phyloP scores from a whole-genome alignment of 2,797 vertebrate species.

The Lophius americanus region DNA sequence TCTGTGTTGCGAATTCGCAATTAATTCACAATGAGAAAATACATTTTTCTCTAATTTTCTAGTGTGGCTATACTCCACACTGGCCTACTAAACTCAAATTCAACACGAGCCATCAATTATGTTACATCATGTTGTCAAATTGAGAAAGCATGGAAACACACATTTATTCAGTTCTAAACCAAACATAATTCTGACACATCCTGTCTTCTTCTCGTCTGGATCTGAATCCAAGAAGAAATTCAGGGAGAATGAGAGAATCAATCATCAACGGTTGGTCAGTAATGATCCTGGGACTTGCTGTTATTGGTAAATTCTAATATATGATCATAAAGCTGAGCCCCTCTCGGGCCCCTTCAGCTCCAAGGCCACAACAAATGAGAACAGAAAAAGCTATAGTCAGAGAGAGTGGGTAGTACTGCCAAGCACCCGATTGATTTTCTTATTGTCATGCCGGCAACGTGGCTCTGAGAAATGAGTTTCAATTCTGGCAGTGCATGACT shows the following conservation, averaged over 20 bases:
- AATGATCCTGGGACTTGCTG: constrained; percentile 79
- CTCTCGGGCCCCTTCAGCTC: constrained; percentile 76
- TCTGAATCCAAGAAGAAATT: constrained; percentile 68
- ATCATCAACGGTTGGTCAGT: constrained; percentile 79
- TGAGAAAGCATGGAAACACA: constrained; percentile 16
- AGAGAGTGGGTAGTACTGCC: constrained; percentile 80
- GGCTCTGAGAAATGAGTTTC: constrained; percentile 93
- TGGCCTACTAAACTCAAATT: constrained; percentile 13
- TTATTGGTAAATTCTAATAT: constrained; percentile 89
- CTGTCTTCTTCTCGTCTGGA: constrained; percentile 35
- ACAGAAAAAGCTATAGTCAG: constrained; percentile 82
- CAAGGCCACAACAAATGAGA: constrained; percentile 86
- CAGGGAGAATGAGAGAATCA: constrained; percentile 68
- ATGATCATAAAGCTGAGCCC: constrained; percentile 76
- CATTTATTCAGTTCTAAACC: constrained; percentile 81
- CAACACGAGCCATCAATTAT: constrained; percentile 11
- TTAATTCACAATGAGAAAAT: not conserved
- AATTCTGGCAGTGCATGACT: constrained; percentile 88
- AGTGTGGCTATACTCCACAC: constrained; percentile 65
- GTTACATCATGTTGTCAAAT: constrained; percentile 5
- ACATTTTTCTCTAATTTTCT: constrained; percentile 11
- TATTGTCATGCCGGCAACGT: constrained; percentile 90
- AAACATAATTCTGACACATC: constrained; percentile 72
- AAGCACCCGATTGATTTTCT: constrained; percentile 94
- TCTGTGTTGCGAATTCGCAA: not conserved